Percentiles rank a stretch among this genome's conserved stretches.
Conservation (phyloP, 2,113 vertebrate species). For the Strix uralensis region DNA sequence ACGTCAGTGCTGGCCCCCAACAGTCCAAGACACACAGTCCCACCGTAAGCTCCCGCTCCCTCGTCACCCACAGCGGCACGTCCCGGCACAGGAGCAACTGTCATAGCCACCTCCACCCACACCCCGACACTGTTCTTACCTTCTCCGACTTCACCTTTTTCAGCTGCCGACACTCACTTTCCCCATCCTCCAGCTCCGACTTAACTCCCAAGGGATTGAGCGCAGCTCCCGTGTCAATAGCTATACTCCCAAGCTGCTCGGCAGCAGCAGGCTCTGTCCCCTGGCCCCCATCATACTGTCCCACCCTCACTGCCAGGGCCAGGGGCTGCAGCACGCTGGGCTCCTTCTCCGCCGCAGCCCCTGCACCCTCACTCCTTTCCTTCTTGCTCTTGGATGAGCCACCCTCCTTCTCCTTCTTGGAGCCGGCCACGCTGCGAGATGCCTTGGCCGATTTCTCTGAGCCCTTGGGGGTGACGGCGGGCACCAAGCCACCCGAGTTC, state of each 20-base stretch:
- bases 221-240: slow-evolving; percentile 91
- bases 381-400: slow-evolving; percentile 92
- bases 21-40: accelerated
- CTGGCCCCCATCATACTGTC: slow-evolving; percentile 86
- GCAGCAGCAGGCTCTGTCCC: slow-evolving; percentile 83
- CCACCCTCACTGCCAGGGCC: slow-evolving; percentile 83
- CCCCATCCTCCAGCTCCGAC: slow-evolving; percentile 91
- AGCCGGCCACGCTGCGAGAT: slow-evolving; percentile 84
- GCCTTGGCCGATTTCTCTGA: slow-evolving; percentile 90
- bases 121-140: slow-evolving; percentile 77
- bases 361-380: slow-evolving; percentile 88
- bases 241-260: slow-evolving; percentile 94
- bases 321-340: slow-evolving; percentile 86
- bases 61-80: accelerated
- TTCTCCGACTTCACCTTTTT: slow-evolving; percentile 98
- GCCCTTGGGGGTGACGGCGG: slow-evolving; percentile 83
- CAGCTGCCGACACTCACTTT: slow-evolving; percentile 88
- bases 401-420: slow-evolving; percentile 96
- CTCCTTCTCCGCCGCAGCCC: slow-evolving; percentile 87
- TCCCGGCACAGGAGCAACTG: accelerated
- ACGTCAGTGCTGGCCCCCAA: not conserved
- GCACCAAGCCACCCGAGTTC: slow-evolving; percentile 76
- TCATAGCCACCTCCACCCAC: no score
- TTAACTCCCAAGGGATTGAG: slow-evolving; percentile 91
- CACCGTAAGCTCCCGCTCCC: accelerated